Evolutionary conservation across 1,140 invertebrate species (phyloP).

Genomic region (Bombus picipes): DNA sequence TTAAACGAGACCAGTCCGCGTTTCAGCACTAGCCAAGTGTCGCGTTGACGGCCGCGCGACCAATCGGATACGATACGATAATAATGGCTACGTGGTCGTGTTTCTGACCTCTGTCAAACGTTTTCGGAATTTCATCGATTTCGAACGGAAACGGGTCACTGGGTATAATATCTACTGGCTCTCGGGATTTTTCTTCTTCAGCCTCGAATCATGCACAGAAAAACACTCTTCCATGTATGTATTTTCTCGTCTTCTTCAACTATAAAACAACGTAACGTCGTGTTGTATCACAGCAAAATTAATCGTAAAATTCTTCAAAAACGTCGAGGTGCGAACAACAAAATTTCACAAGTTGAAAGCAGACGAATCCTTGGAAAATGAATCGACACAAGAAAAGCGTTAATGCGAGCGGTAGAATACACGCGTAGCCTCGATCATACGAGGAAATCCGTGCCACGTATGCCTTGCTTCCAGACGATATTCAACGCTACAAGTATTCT

Average conservation of each 20-base stretch:
- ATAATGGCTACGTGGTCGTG: conserved; percentile 62
- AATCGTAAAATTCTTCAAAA: not conserved
- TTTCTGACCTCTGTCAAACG: conserved; percentile 33
- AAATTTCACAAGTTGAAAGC: not conserved
- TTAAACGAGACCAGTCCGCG: not conserved
- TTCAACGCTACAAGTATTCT: conserved; percentile 27
- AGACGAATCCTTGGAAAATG: too few species aligned
- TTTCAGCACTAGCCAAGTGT: not conserved
- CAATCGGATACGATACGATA: conserved; percentile 17
- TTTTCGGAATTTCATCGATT: conserved; percentile 56
- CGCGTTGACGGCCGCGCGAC: conserved; percentile 5
- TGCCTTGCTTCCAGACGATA: conserved; percentile 25
- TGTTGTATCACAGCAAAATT: not conserved
- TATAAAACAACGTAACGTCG: not conserved
- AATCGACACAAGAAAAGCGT: not conserved
- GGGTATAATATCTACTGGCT: not conserved
- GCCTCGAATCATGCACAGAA: not conserved
- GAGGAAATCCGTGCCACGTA: not conserved
- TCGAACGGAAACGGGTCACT: conserved; percentile 61
- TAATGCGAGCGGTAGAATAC: not conserved
- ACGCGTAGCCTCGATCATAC: not conserved
- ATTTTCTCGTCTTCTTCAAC: not conserved
- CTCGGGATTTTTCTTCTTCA: not conserved
- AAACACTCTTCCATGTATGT: not conserved
- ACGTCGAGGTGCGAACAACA: not conserved